A percentile compares a stretch with the other conserved stretches of the same genome.
Evolutionary conservation across 2,113 vertebrate genomes (phyloP).

Genomic region (Pica pica): DNA sequence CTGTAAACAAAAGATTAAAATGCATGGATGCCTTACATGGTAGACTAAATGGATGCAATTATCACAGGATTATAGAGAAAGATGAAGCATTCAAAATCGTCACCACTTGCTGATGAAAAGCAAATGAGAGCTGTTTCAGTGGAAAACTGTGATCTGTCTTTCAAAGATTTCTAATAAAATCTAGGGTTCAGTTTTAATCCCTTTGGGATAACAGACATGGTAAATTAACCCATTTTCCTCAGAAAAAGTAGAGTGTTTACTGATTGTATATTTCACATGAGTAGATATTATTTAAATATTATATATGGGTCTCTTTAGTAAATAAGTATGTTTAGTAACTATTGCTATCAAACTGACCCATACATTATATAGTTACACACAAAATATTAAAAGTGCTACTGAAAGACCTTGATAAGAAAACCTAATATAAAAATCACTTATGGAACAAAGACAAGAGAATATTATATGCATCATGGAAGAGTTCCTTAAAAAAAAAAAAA

Average conservation of each 20-base stretch:
- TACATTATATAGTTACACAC: background rate
- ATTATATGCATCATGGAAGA: background rate
- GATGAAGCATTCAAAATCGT: conserved; percentile 48
- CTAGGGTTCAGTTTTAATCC: background rate
- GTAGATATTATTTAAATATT: background rate
- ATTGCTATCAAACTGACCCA: background rate
- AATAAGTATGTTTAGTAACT: background rate
- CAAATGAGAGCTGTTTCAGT: background rate
- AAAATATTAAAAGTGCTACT: background rate
- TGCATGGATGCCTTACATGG: conserved; percentile 13
- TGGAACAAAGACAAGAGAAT: background rate
- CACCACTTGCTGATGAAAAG: conserved; percentile 6
- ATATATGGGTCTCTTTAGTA: background rate
- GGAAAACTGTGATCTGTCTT: conserved; percentile 1
- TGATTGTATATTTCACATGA: background rate
- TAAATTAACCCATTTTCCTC: background rate
- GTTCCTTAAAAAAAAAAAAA: background rate
- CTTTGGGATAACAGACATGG: background rate
- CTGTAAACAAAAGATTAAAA: conserved; percentile 62
- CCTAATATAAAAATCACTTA: background rate
- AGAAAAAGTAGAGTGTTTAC: background rate
- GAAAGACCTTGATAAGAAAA: background rate
- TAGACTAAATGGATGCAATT: conserved; percentile 28
- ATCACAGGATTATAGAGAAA: conserved; percentile 55
- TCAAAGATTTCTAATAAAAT: background rate